phyloP scores from a whole-genome alignment of 2,113 vertebrate species.

The Laticauda laticaudata region DNA sequence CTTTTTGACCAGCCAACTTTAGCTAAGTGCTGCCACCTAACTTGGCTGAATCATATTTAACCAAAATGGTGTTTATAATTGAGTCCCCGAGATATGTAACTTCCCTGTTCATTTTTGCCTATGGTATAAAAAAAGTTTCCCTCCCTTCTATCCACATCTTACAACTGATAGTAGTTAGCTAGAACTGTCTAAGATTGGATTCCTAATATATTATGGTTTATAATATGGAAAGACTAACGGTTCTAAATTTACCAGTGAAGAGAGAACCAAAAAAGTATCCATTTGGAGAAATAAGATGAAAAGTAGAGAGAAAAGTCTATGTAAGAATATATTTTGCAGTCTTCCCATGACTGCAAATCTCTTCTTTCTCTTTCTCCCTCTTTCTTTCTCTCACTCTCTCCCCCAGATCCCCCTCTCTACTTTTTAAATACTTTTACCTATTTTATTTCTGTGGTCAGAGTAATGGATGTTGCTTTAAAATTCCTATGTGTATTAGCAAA shows the following conservation, averaged over 20 bases:
- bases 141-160: neutral
- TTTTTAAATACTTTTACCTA: neutral
- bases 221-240: neutral
- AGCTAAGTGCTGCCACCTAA: neutral
- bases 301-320: neutral
- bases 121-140: neutral
- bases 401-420: neutral
- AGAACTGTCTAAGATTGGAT: neutral
- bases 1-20: neutral
- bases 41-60: neutral
- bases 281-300: too few relatives aligned
- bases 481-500: neutral
- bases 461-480: rapidly evolving
- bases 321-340: neutral
- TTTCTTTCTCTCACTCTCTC: neutral
- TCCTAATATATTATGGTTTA: neutral
- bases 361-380: neutral
- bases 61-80: neutral
- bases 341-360: neutral
- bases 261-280: neutral
- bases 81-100: neutral
- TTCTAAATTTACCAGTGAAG: neutral
- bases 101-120: neutral
- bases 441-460: rapidly evolving
- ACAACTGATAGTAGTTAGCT: neutral